Evolutionary conservation across 1,140 invertebrate species (phyloP), one percentile per base, ranked within the genome.

Genomic region (Drosophila watanabei): DNA sequence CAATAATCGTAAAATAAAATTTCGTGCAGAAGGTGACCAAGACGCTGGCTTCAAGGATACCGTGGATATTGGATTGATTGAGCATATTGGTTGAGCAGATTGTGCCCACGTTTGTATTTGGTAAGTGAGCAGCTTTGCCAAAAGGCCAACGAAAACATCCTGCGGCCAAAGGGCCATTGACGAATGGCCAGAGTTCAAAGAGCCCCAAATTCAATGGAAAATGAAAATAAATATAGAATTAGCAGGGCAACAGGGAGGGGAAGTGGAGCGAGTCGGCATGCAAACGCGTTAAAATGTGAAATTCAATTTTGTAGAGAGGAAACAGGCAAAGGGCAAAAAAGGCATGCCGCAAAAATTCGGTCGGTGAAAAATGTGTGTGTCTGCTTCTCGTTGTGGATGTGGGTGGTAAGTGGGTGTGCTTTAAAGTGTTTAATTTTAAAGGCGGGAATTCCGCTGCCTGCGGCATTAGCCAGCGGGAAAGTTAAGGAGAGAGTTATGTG

Each of bases 211-310:
- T 88, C 76, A 45, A 56, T 73, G 71, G 48, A 66, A 82, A 63
- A 82, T 75, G 60, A 80, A 77, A 77, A 75, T 88, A 80, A 73
- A 78, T 84, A 76, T 80, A 75, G 71, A 80, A 89, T 89, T 90
- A 86, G 71, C 75, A 82, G 62, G 62, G 62, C 71, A n/a, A n/a
- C n/a, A n/a, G n/a, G 80, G 64, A 61, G 64, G 43, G 24, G 30
- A 7, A 24, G 48, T 10, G 52, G 13, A 49, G 52, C 35, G 56
- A 72, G 60, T 62, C 39, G 76, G 69, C 82, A 89, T 89, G 86
- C 86, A 86, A 90, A 82, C 82, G 75, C 75, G 71, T 80, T 89
- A 73, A 79, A 79, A 90, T 77, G 79, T 52, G 70, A 82, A 80
- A 79, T 80, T 86, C 45, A 73, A 68, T 81, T 80, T 71, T 56